These are phyloP conservation scores for Luehdorfia chinensis DNA, from an alignment of 1,140 invertebrate genomes.

Conservation along the genomic window DNA sequence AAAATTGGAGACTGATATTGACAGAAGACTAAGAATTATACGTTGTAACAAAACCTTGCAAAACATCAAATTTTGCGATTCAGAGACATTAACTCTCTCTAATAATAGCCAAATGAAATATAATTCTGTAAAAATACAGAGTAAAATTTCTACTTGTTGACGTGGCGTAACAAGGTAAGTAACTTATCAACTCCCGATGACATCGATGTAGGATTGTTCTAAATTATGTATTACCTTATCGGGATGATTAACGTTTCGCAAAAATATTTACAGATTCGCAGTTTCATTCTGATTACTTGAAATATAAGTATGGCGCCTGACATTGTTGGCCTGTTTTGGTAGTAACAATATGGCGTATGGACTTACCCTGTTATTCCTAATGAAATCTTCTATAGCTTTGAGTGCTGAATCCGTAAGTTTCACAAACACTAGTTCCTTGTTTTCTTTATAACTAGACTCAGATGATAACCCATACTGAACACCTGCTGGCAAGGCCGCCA, in stretches of 20 bases:
- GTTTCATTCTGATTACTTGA: slow-evolving; percentile 72
- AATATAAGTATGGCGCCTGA: slow-evolving; percentile 75
- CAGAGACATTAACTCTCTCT: too few species aligned
- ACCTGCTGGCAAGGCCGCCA: slow-evolving; percentile 96
- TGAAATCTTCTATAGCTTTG: slow-evolving; percentile 93
- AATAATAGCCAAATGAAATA: slow-evolving; percentile 71
- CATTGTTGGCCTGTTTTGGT: slow-evolving; percentile 74
- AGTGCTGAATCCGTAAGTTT: slow-evolving; percentile 96
- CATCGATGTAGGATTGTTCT: too few species aligned
- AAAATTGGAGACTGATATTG: too few species aligned
- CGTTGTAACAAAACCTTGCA: too few species aligned
- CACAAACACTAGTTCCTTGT: slow-evolving; percentile 94
- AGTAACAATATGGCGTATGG: slow-evolving; percentile 71
- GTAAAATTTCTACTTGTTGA: slow-evolving; percentile 73
- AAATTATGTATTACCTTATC: too few species aligned
- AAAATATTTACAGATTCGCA: slow-evolving; percentile 56
- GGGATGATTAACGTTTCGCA: slow-evolving; percentile 32
- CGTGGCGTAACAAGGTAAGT: slow-evolving; percentile 70
- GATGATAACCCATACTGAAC: slow-evolving; percentile 96
- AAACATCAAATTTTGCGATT: too few species aligned
- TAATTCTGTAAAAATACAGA: slow-evolving; percentile 72
- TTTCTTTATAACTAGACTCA: slow-evolving; percentile 88
- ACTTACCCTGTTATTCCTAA: slow-evolving; percentile 91
- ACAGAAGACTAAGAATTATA: too few species aligned
- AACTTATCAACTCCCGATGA: slow-evolving; percentile 32